Evolutionary conservation across 2,888 invertebrate species (phyloP).

Genomic region (Chymomyza fuscimana): DNA sequence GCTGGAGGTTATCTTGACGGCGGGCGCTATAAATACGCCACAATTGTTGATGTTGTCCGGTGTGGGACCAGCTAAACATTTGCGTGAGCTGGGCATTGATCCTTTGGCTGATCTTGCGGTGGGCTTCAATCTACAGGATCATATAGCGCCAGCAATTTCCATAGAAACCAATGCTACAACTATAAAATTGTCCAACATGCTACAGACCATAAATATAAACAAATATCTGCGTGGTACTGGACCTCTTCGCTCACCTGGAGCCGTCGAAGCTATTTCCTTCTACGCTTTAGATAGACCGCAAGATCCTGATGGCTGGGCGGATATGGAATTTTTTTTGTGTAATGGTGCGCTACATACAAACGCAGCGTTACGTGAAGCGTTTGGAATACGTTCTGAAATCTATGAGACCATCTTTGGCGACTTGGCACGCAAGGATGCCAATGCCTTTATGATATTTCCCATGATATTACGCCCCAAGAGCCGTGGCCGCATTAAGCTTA

Average conservation of each 20-base stretch:
- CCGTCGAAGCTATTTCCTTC: slow-evolving; percentile 83
- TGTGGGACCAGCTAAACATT: slow-evolving; percentile 83
- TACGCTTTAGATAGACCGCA: slow-evolving; percentile 81
- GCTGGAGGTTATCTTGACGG: slow-evolving; percentile 87
- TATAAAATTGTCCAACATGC: slow-evolving; percentile 52
- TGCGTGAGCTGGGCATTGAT: slow-evolving; percentile 81
- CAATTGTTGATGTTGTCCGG: slow-evolving; percentile 91
- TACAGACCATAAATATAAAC: slow-evolving; percentile 48
- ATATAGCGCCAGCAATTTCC: slow-evolving; percentile 84
- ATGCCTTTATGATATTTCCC: slow-evolving; percentile 82
- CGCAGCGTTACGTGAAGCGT: slow-evolving; percentile 68
- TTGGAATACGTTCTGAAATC: slow-evolving; percentile 79
- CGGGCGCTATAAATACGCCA: slow-evolving; percentile 89
- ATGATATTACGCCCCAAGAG: slow-evolving; percentile 85
- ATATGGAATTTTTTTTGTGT: slow-evolving; percentile 85
- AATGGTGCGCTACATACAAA: slow-evolving; percentile 80
- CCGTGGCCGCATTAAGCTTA: slow-evolving; percentile 84
- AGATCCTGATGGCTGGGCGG: slow-evolving; percentile 80
- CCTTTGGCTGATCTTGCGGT: slow-evolving; percentile 83
- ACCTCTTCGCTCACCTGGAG: slow-evolving; percentile 81
- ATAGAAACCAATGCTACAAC: slow-evolving; percentile 81
- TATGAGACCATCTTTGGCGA: slow-evolving; percentile 79
- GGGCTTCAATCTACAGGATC: slow-evolving; percentile 84
- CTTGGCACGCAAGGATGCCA: slow-evolving; percentile 53
- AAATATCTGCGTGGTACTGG: slow-evolving; percentile 73